Conservation (phyloP, 2,888 invertebrate species). For the Himalopsyche tibetana region DNA sequence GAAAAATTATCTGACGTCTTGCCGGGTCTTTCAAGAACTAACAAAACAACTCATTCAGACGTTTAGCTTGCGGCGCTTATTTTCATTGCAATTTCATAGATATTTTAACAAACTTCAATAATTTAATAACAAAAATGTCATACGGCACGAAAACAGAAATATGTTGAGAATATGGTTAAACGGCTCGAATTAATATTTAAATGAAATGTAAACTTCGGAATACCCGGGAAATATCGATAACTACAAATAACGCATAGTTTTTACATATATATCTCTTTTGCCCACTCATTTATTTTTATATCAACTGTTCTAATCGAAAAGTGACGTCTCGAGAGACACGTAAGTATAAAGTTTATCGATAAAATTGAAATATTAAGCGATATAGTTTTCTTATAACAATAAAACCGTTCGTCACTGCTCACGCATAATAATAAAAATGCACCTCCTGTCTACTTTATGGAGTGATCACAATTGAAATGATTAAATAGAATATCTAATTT, state of each 20-base stretch:
- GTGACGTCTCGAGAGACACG: conserved; percentile 48
- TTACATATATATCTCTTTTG: neutral
- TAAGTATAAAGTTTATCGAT: conserved; percentile 44
- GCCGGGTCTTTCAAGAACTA: too few species aligned
- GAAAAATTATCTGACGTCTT: too few species aligned
- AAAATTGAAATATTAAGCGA: neutral
- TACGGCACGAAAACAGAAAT: neutral
- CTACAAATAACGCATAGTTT: neutral
- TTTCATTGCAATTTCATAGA: too few species aligned
- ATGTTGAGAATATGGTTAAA: neutral
- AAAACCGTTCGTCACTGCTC: too few species aligned
- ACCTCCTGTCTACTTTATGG: too few species aligned
- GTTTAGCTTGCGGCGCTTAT: too few species aligned
- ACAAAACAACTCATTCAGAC: too few species aligned
- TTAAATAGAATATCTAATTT: too few species aligned
- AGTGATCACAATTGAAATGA: too few species aligned
- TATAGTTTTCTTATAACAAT: neutral
- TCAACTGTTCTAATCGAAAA: neutral
- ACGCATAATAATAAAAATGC: too few species aligned
- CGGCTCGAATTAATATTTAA: neutral
- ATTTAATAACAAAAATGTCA: conserved; percentile 19
- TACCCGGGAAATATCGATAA: neutral
- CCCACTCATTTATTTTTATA: neutral
- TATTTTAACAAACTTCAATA: too few species aligned
- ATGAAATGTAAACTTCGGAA: neutral